Percentiles rank a stretch among this genome's conserved stretches.
phyloP scores from a whole-genome alignment of 2,888 invertebrate genomes.

The Calameuta filiformis region DNA sequence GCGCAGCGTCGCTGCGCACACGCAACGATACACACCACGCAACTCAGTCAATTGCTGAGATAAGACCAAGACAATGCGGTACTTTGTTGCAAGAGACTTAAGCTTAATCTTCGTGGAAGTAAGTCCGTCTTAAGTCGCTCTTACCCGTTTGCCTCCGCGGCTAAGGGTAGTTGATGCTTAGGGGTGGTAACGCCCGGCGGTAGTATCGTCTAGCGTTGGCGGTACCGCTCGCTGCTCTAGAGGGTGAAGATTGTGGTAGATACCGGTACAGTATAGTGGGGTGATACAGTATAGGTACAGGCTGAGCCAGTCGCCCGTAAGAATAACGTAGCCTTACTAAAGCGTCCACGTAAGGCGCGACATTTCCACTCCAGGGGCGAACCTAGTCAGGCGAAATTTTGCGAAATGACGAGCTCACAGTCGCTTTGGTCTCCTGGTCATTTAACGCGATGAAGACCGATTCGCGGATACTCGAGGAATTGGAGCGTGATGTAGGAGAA shows the following conservation, averaged over 20 bases:
- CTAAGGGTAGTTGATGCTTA: neutral
- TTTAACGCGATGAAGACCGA: neutral
- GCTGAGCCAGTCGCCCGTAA: conserved; percentile 3
- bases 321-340: conserved; percentile 6
- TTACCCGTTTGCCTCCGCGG: conserved; percentile 10
- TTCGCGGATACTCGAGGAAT: neutral
- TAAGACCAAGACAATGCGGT: conserved; percentile 52
- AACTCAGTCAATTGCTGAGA: conserved; percentile 48
- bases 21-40: neutral
- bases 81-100: conserved; percentile 52
- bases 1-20: neutral
- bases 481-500: neutral
- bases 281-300: neutral
- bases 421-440: neutral
- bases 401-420: neutral
- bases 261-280: neutral
- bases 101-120: conserved; percentile 47
- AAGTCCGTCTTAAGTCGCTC: conserved; percentile 44
- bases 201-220: neutral
- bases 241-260: neutral
- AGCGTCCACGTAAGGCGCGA: neutral
- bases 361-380: neutral
- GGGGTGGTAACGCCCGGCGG: neutral
- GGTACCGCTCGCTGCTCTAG: neutral
- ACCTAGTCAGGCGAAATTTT: neutral